A percentile compares a stretch with the other conserved stretches of the same genome.
These are phyloP conservation scores for Sebastes baramenuke DNA, from an alignment of 2,797 vertebrate genomes.

Conservation along the genomic window DNA sequence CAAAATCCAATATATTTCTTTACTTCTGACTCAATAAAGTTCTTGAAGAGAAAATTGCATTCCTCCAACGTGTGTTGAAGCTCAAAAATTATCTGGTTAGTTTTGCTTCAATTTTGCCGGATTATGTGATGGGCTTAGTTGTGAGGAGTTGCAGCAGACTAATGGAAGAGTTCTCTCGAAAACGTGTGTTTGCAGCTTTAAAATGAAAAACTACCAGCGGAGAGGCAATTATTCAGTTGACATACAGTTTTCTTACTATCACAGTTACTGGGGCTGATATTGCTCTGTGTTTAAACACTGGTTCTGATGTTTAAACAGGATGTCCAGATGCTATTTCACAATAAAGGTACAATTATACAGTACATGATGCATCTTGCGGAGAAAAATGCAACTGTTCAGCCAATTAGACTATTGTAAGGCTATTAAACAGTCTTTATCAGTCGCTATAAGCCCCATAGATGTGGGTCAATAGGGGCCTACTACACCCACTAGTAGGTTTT, in stretches of 20 bases:
- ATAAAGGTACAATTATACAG: neutral
- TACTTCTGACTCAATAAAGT: slow-evolving; percentile 60
- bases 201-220: slow-evolving; percentile 11
- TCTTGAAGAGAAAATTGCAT: slow-evolving; percentile 59
- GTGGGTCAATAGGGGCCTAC: too few relatives aligned
- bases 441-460: too few relatives aligned
- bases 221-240: neutral
- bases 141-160: slow-evolving; percentile 37
- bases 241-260: slow-evolving; percentile 10
- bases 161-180: slow-evolving; percentile 40
- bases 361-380: neutral
- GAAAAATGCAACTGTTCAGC: neutral
- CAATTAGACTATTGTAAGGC: too few relatives aligned
- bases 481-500: too few relatives aligned
- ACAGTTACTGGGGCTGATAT: neutral
- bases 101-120: slow-evolving; percentile 60
- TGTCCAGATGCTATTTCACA: neutral
- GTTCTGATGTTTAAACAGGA: neutral
- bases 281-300: neutral
- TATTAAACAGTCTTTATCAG: too few relatives aligned
- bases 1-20: slow-evolving; percentile 63
- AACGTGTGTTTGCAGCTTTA: slow-evolving; percentile 28
- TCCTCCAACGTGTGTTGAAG: slow-evolving; percentile 41
- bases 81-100: slow-evolving; percentile 47
- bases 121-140: slow-evolving; percentile 56